Evolutionary conservation across 2,113 vertebrate genomes (phyloP).

Genomic region (Puffinus mauretanicus): DNA sequence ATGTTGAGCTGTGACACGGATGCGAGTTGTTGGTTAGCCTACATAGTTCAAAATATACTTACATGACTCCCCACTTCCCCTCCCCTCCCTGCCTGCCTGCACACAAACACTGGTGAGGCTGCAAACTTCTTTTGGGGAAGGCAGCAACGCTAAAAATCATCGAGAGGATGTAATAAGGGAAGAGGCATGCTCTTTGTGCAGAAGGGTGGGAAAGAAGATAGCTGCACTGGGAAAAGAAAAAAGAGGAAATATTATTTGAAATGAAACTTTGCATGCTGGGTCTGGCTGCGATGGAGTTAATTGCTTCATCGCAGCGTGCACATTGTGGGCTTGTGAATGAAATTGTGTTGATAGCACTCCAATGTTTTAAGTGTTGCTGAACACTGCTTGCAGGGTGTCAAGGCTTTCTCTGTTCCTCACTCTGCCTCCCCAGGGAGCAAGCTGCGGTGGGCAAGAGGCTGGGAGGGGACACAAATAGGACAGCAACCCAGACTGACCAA

Average conservation of each 20-base stretch:
- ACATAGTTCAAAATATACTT: not conserved
- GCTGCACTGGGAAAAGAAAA: not conserved
- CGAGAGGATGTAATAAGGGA: not conserved
- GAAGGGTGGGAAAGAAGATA: not conserved
- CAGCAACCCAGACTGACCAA: not conserved
- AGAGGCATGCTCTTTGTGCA: not conserved
- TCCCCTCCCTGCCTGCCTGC: not conserved
- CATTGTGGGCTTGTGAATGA: not conserved
- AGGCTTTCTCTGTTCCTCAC: not conserved
- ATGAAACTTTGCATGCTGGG: not conserved
- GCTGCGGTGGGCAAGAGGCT: not conserved
- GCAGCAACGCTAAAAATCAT: not conserved
- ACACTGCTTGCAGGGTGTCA: not conserved
- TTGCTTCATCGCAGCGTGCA: fast-evolving
- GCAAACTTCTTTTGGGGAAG: not conserved
- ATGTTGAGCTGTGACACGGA: not conserved
- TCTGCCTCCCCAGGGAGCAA: fast-evolving
- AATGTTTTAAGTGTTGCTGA: not conserved
- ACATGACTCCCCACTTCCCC: not conserved
- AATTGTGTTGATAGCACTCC: not conserved
- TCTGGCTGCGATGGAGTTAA: not conserved
- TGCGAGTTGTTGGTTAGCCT: not conserved
- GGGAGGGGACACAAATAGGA: not conserved
- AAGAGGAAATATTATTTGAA: constrained; percentile 1
- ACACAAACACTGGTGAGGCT: not conserved